These are phyloP conservation scores for Egretta garzetta DNA, from an alignment of 2,113 vertebrate species.

Conservation along the genomic window DNA sequence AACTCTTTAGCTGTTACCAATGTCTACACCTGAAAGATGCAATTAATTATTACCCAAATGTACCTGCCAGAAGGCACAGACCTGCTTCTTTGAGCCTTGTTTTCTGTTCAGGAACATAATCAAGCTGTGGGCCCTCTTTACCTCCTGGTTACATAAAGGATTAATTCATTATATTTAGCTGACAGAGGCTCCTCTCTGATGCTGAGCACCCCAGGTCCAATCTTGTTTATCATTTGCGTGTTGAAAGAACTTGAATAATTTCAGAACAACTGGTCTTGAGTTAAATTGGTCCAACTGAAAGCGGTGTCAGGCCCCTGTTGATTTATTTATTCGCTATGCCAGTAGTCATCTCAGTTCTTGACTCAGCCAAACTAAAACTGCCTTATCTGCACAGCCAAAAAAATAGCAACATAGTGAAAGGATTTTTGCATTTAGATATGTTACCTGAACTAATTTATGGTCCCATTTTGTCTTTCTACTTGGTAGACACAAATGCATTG, in stretches of 20 bases:
- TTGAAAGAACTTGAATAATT: constrained; percentile 33
- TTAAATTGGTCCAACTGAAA: constrained; percentile 1
- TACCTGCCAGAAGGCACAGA: background rate
- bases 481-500: background rate
- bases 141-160: background rate
- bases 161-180: background rate
- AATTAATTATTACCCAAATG: background rate
- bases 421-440: background rate
- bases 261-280: background rate
- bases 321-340: background rate
- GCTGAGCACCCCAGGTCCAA: background rate
- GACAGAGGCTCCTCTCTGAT: background rate
- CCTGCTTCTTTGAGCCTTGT: background rate
- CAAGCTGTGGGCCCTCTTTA: background rate
- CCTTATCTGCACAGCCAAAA: background rate
- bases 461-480: background rate
- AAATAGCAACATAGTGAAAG: background rate
- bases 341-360: background rate
- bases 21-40: background rate
- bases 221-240: background rate
- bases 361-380: background rate
- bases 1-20: background rate
- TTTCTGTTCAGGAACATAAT: background rate
- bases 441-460: background rate
- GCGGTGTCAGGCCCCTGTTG: background rate